A percentile compares a stretch with the other conserved stretches of the same genome.
These are phyloP conservation scores for Zygothrica quintamaculata DNA, from an alignment of 2,888 invertebrate genomes.

Conservation along the genomic window DNA sequence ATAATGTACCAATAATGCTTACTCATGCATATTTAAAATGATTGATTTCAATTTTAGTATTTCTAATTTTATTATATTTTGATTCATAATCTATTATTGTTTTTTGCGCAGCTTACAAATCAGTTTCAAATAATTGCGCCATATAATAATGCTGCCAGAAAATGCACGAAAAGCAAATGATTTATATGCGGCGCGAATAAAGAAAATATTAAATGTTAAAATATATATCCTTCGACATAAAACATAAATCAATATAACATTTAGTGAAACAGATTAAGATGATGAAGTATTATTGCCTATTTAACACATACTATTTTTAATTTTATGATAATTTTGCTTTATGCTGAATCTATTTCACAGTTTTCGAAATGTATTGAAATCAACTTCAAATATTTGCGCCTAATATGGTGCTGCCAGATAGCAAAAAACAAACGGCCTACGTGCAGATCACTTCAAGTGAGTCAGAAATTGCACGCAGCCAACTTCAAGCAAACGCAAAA, in stretches of 20 bases:
- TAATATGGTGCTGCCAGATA: neutral
- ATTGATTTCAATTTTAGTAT: conserved; percentile 31
- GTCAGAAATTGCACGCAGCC: conserved; percentile 14
- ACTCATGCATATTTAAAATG: conserved; percentile 37
- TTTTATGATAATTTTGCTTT: too few species aligned
- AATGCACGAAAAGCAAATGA: too few species aligned
- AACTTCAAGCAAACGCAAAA: conserved; percentile 6
- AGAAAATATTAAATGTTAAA: too few species aligned
- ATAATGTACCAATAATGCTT: conserved; percentile 37
- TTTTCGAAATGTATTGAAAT: too few species aligned
- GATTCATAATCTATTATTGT: conserved; percentile 37
- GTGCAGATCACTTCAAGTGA: conserved; percentile 27
- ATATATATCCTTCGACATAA: too few species aligned
- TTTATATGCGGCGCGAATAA: too few species aligned
- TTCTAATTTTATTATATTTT: conserved; percentile 18
- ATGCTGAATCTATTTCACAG: too few species aligned
- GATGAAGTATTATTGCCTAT: too few species aligned
- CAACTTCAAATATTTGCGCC: conserved; percentile 2
- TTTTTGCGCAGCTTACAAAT: conserved; percentile 25
- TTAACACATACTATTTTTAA: too few species aligned
- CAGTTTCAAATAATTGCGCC: conserved; percentile 25
- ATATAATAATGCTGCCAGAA: conserved; percentile 2
- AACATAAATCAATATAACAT: too few species aligned
- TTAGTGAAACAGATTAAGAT: too few species aligned
- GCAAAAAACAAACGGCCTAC: neutral